Conservation (phyloP, 1,140 invertebrate genomes). For the Meloidogyne floridensis region DNA sequence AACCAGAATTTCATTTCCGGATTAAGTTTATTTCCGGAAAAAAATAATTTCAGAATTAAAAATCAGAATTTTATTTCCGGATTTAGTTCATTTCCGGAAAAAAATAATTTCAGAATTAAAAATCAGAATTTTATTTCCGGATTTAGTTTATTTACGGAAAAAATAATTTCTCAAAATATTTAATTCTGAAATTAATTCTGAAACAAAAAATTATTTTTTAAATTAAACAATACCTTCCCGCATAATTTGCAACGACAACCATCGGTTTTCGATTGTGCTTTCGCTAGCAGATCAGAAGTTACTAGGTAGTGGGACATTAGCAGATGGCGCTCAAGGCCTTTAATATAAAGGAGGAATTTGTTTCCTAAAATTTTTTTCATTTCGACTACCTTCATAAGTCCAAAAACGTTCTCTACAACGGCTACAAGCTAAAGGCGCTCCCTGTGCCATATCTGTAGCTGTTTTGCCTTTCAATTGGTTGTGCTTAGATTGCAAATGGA, state of each 20-base stretch:
- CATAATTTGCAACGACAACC: conserved; percentile 88
- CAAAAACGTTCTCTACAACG: conserved; percentile 88
- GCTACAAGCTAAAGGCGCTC: conserved; percentile 84
- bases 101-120: too few species aligned
- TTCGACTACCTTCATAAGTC: conserved; percentile 78
- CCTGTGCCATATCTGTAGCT: conserved; percentile 51
- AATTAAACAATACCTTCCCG: conserved; percentile 72
- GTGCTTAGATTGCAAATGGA: conserved; percentile 47
- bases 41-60: too few species aligned
- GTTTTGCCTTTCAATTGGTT: conserved; percentile 51
- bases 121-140: too few species aligned
- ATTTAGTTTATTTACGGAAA: too few species aligned
- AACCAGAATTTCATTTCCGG: too few species aligned
- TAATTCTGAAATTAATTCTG: too few species aligned
- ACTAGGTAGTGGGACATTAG: conserved; percentile 88
- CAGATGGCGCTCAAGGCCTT: conserved; percentile 78
- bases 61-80: too few species aligned
- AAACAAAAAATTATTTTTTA: background rate
- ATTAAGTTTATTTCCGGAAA: too few species aligned
- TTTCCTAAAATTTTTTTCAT: background rate
- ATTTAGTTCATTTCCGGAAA: too few species aligned
- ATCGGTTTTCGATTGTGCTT: conserved; percentile 89
- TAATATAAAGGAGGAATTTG: background rate
- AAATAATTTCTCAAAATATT: too few species aligned
- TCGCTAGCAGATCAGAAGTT: conserved; percentile 91